phyloP scores from a whole-genome alignment of 2,888 invertebrate genomes.

The Eilema caniola region DNA sequence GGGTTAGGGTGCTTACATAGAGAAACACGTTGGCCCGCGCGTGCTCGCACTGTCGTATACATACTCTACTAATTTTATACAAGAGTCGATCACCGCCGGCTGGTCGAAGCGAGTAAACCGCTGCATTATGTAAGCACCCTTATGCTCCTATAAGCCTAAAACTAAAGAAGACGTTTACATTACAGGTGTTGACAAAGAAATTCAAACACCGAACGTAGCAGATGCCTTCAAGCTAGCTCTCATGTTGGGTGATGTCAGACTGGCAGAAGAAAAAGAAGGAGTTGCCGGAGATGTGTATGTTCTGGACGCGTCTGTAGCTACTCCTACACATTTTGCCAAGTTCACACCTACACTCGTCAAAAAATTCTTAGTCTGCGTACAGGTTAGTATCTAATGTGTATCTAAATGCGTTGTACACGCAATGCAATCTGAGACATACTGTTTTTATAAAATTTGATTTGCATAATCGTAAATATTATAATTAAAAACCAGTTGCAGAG shows the following conservation, averaged over 20 bases:
- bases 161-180: slow-evolving; percentile 3
- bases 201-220: slow-evolving; percentile 90
- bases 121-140: no score
- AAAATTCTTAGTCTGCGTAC: slow-evolving; percentile 94
- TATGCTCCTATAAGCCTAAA: background rate
- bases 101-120: no score
- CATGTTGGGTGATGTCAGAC: slow-evolving; percentile 94
- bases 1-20: no score
- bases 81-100: no score
- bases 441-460: background rate
- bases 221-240: slow-evolving; percentile 94
- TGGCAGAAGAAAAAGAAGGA: slow-evolving; percentile 92
- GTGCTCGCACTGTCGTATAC: no score
- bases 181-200: slow-evolving; percentile 88
- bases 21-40: no score
- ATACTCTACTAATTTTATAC: no score
- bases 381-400: slow-evolving; percentile 74
- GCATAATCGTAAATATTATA: background rate
- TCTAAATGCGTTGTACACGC: background rate
- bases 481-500: background rate
- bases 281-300: slow-evolving; percentile 95
- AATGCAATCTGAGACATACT: no score
- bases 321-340: slow-evolving; percentile 93
- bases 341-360: slow-evolving; percentile 93
- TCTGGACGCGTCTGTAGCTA: slow-evolving; percentile 92